Conservation (phyloP, 2,797 vertebrate genomes). For the Erethizon dorsatum region DNA sequence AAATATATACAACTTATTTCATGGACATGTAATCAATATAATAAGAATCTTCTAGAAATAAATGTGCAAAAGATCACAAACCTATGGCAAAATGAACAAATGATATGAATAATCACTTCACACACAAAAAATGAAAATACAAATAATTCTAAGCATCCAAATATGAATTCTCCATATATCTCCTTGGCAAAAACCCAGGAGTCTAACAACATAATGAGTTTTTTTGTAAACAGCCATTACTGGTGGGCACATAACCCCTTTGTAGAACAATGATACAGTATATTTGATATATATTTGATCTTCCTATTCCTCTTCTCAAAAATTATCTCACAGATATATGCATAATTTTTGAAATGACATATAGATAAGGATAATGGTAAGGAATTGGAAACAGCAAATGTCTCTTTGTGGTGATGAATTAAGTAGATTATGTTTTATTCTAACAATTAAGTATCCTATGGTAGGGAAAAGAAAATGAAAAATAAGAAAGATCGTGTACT, state of each 20-base stretch:
- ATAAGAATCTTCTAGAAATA: neutral
- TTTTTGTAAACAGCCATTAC: neutral
- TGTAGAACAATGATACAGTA: neutral
- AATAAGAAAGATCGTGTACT: neutral
- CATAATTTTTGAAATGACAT: neutral
- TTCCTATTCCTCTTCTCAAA: neutral
- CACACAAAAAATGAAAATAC: neutral
- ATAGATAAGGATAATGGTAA: neutral
- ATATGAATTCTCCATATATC: neutral
- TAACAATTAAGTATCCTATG: neutral
- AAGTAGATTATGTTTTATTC: neutral
- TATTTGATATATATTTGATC: neutral
- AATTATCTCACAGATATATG: neutral
- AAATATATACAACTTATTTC: neutral
- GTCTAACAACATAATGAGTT: neutral
- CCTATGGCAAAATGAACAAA: neutral
- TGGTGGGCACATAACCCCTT: neutral
- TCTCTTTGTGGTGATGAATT: neutral
- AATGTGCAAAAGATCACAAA: neutral
- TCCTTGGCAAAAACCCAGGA: neutral
- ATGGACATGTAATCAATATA: neutral
- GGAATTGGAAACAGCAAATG: neutral
- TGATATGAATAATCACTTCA: neutral
- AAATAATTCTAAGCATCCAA: neutral
- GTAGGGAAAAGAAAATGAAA: neutral